These are phyloP conservation scores for Thamnophis sirtalis DNA, from an alignment of 2,113 vertebrate species.

Conservation along the genomic window DNA sequence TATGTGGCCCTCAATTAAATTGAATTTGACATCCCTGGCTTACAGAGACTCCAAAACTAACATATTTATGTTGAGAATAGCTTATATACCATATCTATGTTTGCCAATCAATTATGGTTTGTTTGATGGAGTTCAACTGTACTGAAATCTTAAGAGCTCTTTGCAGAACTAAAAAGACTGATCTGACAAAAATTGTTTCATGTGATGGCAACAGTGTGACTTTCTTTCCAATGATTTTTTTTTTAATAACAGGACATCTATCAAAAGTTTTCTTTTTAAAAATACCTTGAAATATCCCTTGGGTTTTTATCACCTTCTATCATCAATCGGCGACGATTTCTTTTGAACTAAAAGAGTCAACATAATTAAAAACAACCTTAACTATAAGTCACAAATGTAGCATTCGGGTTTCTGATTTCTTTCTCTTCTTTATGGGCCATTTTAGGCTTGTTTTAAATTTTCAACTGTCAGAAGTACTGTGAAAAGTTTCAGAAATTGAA, in stretches of 20 bases:
- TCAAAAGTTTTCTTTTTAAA: slow-evolving; percentile 5
- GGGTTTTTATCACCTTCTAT: slow-evolving; percentile 34
- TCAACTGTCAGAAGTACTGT: neutral
- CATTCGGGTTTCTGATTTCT: neutral
- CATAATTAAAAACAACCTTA: neutral
- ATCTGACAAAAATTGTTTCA: slow-evolving; percentile 19
- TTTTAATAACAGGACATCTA: slow-evolving; percentile 31
- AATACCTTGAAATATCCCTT: slow-evolving; percentile 39
- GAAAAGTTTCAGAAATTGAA: slow-evolving; percentile 23
- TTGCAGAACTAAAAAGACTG: slow-evolving; percentile 57
- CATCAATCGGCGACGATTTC: neutral
- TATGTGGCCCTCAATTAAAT: too few relatives aligned
- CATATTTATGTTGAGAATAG: slow-evolving; percentile 33
- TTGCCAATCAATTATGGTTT: slow-evolving; percentile 49
- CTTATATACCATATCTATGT: slow-evolving; percentile 31
- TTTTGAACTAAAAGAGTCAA: slow-evolving; percentile 1
- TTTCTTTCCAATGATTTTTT: slow-evolving; percentile 40
- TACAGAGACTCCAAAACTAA: slow-evolving; percentile 23
- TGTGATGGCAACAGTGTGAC: slow-evolving; percentile 25
- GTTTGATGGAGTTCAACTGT: slow-evolving; percentile 36
- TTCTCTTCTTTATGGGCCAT: neutral
- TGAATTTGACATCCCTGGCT: neutral
- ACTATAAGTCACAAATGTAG: neutral
- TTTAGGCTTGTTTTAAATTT: neutral
- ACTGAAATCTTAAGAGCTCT: slow-evolving; percentile 54